phyloP scores from a whole-genome alignment of 2,888 invertebrate species.

The Cephalotes varians region DNA sequence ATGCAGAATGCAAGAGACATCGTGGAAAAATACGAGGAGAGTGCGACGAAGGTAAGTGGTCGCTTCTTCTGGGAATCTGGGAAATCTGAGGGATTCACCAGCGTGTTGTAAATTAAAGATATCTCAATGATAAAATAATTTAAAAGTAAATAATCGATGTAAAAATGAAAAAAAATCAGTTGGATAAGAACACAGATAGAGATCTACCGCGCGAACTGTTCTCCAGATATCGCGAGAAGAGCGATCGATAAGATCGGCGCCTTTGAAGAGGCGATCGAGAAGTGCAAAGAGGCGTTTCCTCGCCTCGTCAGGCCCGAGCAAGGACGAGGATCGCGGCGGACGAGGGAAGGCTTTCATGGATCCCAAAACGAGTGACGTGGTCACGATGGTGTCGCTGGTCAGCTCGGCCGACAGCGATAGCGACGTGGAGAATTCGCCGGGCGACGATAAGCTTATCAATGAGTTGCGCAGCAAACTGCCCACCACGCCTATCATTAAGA shows the following conservation, averaged over 20 bases:
- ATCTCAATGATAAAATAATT: background rate
- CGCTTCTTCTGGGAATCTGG: background rate
- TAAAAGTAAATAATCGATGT: background rate
- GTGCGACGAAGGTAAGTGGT: constrained; percentile 51
- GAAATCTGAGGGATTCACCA: background rate
- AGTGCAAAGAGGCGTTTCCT: constrained; percentile 76
- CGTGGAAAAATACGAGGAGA: constrained; percentile 26
- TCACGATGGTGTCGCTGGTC: constrained; percentile 90
- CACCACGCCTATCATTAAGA: constrained; percentile 83
- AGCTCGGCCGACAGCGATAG: constrained; percentile 90
- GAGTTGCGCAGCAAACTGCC: constrained; percentile 83
- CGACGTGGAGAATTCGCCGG: constrained; percentile 78
- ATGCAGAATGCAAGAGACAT: constrained; percentile 3
- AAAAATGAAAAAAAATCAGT: background rate
- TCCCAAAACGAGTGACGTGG: constrained; percentile 83
- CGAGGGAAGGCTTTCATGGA: constrained; percentile 67
- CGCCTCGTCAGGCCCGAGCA: constrained; percentile 48
- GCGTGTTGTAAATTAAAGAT: background rate
- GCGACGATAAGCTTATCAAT: constrained; percentile 82
- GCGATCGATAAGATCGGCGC: constrained; percentile 80
- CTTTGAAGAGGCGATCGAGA: constrained; percentile 80
- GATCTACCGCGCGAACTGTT: background rate
- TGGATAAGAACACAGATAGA: constrained; percentile 11
- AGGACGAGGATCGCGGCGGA: constrained; percentile 70
- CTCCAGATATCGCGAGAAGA: constrained; percentile 54